Evolutionary conservation across 2,888 invertebrate species (phyloP).

Genomic region (Catocala sponsa): DNA sequence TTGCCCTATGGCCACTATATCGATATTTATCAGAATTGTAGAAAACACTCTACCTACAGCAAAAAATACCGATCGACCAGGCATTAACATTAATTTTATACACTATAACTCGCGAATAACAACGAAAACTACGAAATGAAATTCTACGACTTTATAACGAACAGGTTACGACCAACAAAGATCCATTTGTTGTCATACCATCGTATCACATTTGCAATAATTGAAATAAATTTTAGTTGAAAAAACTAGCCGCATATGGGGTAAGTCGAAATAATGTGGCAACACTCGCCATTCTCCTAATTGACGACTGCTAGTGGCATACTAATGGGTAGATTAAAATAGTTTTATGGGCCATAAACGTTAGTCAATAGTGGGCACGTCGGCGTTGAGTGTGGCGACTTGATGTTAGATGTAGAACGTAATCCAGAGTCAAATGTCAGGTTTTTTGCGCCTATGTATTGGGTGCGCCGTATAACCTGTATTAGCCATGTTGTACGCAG

Average conservation of each 20-base stretch:
- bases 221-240: conserved; percentile 31
- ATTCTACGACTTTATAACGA: neutral
- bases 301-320: conserved; percentile 77
- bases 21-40: too few relatives aligned
- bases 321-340: conserved; percentile 82
- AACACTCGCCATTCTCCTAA: conserved; percentile 68
- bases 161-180: conserved; percentile 13
- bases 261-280: conserved; percentile 51
- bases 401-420: conserved; percentile 12
- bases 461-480: neutral
- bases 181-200: conserved; percentile 18
- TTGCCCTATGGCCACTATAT: too few relatives aligned
- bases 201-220: conserved; percentile 17
- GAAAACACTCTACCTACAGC: too few relatives aligned
- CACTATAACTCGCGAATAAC: neutral
- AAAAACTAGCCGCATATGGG: conserved; percentile 51
- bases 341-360: conserved; percentile 79
- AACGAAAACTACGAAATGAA: neutral
- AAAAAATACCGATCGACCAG: too few relatives aligned
- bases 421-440: conserved; percentile 37
- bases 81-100: too few relatives aligned
- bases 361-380: conserved; percentile 56
- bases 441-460: conserved; percentile 35
- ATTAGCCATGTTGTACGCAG: neutral
- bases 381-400: conserved; percentile 22